A percentile compares a stretch with the other conserved stretches of the same genome.
phyloP scores from a whole-genome alignment of 2,797 vertebrate species.

The Parauchenoglanis ngamensis region DNA sequence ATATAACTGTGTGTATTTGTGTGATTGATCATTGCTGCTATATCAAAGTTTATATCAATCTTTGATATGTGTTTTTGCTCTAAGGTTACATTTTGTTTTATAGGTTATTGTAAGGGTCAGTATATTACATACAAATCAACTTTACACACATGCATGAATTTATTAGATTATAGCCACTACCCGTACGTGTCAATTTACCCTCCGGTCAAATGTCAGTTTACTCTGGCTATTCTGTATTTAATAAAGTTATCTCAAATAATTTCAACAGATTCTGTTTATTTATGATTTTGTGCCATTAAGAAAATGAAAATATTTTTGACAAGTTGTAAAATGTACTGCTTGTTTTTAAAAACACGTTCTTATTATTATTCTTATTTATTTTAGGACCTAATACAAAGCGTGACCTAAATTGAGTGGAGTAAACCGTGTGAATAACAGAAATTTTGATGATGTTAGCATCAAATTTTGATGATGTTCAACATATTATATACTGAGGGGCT shows the following conservation, averaged over 20 bases:
- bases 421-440: constrained; percentile 34
- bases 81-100: constrained; percentile 12
- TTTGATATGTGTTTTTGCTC: neutral
- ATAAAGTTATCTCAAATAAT: constrained; percentile 8
- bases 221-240: constrained; percentile 1
- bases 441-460: constrained; percentile 50
- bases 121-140: neutral
- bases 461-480: constrained; percentile 50
- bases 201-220: constrained; percentile 3
- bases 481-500: constrained; percentile 39
- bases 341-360: neutral
- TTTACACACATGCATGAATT: constrained; percentile 23
- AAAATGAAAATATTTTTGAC: neutral
- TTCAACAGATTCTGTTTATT: neutral
- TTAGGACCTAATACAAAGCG: neutral
- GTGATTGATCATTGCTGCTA: neutral
- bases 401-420: neutral
- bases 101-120: neutral
- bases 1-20: constrained; percentile 11
- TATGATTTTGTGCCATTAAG: neutral
- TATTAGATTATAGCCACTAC: constrained; percentile 3
- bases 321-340: neutral
- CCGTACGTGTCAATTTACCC: constrained; percentile 5
- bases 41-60: constrained; percentile 7
- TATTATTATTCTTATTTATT: neutral